Percentiles rank a stretch among this genome's conserved stretches.
Conservation (phyloP, 2,888 invertebrate genomes). For the Sarcophaga caerulescens region DNA sequence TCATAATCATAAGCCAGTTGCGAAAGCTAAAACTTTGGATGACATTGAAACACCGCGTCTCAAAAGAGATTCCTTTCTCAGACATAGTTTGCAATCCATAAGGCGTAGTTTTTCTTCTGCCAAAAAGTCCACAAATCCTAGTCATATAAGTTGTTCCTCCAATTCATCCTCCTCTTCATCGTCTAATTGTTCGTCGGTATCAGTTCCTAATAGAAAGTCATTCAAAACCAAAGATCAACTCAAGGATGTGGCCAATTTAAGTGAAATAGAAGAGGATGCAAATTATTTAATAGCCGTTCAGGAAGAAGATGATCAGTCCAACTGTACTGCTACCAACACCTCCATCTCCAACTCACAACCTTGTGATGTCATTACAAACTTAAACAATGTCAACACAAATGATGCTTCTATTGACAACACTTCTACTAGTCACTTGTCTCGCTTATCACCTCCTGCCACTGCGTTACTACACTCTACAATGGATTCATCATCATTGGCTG, state of each 20-base stretch:
- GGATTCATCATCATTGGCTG: slow-evolving; percentile 49
- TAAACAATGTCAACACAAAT: slow-evolving; percentile 32
- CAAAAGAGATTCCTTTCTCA: slow-evolving; percentile 77
- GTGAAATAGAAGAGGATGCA: slow-evolving; percentile 22
- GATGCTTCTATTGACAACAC: slow-evolving; percentile 8
- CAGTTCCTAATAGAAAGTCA: slow-evolving; percentile 27
- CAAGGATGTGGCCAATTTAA: slow-evolving; percentile 45
- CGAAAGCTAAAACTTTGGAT: slow-evolving; percentile 60
- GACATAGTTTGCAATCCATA: slow-evolving; percentile 77
- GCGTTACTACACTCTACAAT: background rate
- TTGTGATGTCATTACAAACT: slow-evolving; percentile 10
- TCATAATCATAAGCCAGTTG: background rate
- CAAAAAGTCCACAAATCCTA: slow-evolving; percentile 72
- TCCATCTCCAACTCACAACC: background rate
- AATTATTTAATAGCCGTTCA: slow-evolving; percentile 39
- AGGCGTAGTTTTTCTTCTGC: slow-evolving; percentile 75
- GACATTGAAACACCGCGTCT: slow-evolving; percentile 62
- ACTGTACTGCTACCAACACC: too few relatives aligned
- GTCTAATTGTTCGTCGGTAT: slow-evolving; percentile 68
- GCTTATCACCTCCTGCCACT: background rate
- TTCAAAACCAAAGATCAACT: slow-evolving; percentile 40
- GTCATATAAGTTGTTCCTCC: slow-evolving; percentile 56
- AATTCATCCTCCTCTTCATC: slow-evolving; percentile 61
- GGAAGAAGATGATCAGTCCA: background rate
- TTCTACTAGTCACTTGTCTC: background rate